A percentile compares a stretch with the other conserved stretches of the same genome.
Conservation (phyloP, 2,888 invertebrate species). For the Tipula confusa region DNA sequence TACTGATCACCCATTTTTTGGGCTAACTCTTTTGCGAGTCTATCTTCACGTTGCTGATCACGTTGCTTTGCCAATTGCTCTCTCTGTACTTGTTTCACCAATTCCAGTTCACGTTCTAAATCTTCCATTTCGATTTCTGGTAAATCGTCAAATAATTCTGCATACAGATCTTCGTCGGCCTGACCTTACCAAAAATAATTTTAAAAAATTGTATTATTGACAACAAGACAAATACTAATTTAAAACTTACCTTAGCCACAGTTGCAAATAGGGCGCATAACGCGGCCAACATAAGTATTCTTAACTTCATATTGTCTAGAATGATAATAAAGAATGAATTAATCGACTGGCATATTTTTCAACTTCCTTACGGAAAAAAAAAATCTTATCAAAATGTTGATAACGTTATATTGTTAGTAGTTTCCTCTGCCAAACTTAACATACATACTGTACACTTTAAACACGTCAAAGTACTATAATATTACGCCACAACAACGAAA, state of each 20-base stretch:
- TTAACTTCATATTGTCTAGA: slow-evolving; percentile 28
- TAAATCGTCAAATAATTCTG: slow-evolving; percentile 30
- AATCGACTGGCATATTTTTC: not conserved
- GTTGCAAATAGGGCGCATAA: not conserved
- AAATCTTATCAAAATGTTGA: not conserved
- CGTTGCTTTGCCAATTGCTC: slow-evolving; percentile 42
- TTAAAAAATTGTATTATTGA: not conserved
- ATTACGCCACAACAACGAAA: not conserved
- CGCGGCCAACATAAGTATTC: not conserved
- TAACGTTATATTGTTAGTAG: not conserved
- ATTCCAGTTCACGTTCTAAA: slow-evolving; percentile 34
- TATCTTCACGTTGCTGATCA: slow-evolving; percentile 47
- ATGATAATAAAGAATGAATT: not conserved
- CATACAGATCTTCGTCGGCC: not conserved
- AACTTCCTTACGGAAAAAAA: not conserved
- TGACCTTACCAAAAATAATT: not conserved
- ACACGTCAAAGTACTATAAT: not conserved
- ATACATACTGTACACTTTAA: not conserved
- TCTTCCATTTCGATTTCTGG: slow-evolving; percentile 36
- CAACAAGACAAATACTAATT: not conserved
- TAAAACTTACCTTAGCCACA: slow-evolving; percentile 13
- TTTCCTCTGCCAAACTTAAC: not conserved
- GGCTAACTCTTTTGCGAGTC: slow-evolving; percentile 46
- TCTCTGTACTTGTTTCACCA: slow-evolving; percentile 39
- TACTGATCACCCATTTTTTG: slow-evolving; percentile 37